A percentile compares a stretch with the other conserved stretches of the same genome.
Evolutionary conservation across 2,797 vertebrate species (phyloP).

Genomic region (Gastrophryne carolinensis): DNA sequence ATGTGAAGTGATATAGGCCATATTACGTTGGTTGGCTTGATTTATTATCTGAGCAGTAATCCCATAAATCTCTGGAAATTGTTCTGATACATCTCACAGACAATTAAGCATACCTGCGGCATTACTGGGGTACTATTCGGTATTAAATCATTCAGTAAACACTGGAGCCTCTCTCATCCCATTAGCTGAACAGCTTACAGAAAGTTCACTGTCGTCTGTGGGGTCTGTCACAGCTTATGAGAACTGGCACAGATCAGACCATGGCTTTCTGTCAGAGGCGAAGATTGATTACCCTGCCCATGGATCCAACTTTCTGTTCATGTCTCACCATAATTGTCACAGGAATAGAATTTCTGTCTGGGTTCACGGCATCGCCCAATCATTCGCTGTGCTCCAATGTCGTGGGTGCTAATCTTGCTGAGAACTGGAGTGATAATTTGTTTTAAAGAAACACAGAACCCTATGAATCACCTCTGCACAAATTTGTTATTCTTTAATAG

Average conservation of each 20-base stretch:
- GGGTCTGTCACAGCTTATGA: constrained; percentile 39
- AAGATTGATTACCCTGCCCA: constrained; percentile 46
- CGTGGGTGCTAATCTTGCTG: constrained; percentile 41
- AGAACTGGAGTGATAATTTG: constrained; percentile 48
- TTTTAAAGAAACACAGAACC: constrained; percentile 48
- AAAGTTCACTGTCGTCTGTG: constrained; percentile 33
- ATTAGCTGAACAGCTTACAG: constrained; percentile 27
- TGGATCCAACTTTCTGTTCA: constrained; percentile 41
- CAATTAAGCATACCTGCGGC: background rate
- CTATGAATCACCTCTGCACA: constrained; percentile 38
- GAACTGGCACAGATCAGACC: constrained; percentile 46
- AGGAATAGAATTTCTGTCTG: constrained; percentile 50
- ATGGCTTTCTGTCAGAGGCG: constrained; percentile 51
- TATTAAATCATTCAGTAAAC: constrained; percentile 10
- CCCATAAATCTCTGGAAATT: background rate
- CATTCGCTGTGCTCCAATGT: constrained; percentile 50
- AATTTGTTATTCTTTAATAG: constrained; percentile 42
- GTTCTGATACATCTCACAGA: background rate
- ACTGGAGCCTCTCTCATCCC: constrained; percentile 15
- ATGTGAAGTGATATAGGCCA: background rate
- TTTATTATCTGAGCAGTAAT: background rate
- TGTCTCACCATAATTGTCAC: constrained; percentile 48
- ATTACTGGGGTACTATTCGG: background rate
- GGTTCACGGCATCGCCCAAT: constrained; percentile 33
- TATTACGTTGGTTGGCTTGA: background rate